Percentiles rank a stretch among this genome's conserved stretches.
phyloP scores from a whole-genome alignment of 2,797 vertebrate species.

The Steatocranus sp. region DNA sequence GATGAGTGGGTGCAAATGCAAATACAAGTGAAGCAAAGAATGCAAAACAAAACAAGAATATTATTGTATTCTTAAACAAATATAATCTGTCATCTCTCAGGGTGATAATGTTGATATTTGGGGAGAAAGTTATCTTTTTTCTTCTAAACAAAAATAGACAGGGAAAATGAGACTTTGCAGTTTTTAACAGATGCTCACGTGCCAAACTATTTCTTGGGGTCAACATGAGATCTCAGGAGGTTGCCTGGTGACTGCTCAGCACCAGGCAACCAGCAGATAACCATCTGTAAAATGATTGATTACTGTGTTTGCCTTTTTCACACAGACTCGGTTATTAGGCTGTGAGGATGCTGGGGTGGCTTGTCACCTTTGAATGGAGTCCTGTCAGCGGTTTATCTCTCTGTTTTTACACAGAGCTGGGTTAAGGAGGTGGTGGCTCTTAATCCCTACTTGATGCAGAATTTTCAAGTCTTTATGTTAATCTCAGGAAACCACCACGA shows the following conservation, averaged over 20 bases:
- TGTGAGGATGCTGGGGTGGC: neutral
- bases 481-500: rapidly evolving
- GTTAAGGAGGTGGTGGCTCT: neutral
- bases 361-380: neutral
- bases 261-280: neutral
- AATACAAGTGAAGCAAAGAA: neutral
- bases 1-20: neutral
- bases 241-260: neutral
- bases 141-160: neutral
- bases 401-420: neutral
- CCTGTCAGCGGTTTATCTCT: neutral
- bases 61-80: neutral
- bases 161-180: neutral
- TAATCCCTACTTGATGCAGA: neutral
- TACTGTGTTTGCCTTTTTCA: neutral
- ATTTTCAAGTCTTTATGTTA: neutral
- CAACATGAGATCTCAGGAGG: neutral
- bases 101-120: neutral
- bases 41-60: neutral
- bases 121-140: neutral
- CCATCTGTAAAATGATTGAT: neutral
- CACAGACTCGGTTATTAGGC: neutral
- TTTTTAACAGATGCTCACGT: neutral
- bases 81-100: neutral
- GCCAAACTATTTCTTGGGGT: neutral